Percentiles rank a stretch among this genome's conserved stretches.
phyloP scores from a whole-genome alignment of 2,113 vertebrate species.

The Antechinus stuartii region DNA sequence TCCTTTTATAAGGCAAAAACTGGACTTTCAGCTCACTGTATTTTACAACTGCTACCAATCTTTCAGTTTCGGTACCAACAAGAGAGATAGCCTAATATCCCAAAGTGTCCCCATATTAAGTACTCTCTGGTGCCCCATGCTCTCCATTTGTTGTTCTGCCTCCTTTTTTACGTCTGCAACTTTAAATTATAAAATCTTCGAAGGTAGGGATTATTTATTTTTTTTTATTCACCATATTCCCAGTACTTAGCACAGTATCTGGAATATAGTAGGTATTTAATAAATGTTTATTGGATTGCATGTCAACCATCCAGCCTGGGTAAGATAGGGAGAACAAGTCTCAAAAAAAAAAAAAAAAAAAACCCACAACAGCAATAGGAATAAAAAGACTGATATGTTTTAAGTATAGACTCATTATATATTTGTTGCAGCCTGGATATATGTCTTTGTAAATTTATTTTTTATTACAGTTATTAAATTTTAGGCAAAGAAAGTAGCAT shows the following conservation, averaged over 20 bases:
- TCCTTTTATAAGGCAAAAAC: too few species aligned
- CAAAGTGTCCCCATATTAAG: neutral
- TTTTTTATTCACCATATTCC: neutral
- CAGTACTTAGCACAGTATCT: neutral
- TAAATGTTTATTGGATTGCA: neutral
- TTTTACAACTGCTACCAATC: neutral
- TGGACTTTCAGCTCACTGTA: neutral
- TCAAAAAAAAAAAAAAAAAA: too few species aligned
- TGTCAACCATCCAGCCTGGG: neutral
- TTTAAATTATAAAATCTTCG: neutral
- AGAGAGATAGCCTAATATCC: neutral
- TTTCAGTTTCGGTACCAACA: neutral
- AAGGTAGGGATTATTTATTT: neutral
- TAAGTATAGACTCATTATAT: neutral
- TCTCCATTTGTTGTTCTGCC: neutral
- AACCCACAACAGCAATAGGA: neutral
- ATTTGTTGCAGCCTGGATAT: neutral
- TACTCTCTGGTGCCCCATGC: neutral
- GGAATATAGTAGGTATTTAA: neutral
- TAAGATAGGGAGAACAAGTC: neutral
- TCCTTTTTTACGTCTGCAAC: neutral
- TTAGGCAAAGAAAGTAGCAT: neutral
- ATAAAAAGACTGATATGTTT: neutral
- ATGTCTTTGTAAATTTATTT: neutral
- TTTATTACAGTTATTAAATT: neutral